Percentiles rank a stretch among this genome's conserved stretches.
These are phyloP conservation scores for Amblyornis subalaris DNA, from an alignment of 2,113 vertebrate species.

Conservation along the genomic window DNA sequence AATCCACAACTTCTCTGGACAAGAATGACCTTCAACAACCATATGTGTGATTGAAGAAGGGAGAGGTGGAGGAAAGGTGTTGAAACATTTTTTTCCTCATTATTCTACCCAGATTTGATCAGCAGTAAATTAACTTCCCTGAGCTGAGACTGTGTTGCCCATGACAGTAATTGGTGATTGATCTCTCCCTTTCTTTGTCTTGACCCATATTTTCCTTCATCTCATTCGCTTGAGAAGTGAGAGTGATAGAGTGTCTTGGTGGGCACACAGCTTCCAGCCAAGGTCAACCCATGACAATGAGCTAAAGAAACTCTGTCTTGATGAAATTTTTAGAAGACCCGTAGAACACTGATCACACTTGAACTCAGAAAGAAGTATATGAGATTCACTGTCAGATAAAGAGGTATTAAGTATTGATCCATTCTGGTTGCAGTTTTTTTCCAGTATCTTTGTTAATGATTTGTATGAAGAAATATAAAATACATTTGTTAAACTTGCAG, in stretches of 20 bases:
- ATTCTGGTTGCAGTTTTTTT: neutral
- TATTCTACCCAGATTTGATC: neutral
- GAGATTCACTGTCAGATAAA: neutral
- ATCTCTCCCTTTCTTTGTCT: neutral
- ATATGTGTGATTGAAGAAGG: neutral
- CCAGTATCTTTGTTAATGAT: neutral
- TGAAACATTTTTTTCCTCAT: neutral
- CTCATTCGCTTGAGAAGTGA: neutral
- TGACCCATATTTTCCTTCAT: accelerated
- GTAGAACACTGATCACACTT: neutral
- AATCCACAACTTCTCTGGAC: neutral
- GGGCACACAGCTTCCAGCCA: neutral
- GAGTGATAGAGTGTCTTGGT: neutral
- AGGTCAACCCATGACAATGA: neutral
- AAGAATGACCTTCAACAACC: neutral
- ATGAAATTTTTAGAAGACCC: neutral
- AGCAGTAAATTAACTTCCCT: neutral
- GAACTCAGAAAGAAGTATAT: neutral
- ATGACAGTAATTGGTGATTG: neutral
- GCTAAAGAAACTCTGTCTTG: neutral
- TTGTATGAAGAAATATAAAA: neutral
- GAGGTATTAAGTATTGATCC: neutral
- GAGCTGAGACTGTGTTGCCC: neutral
- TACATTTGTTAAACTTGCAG: neutral
- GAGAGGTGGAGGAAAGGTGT: neutral